phyloP scores from a whole-genome alignment of 2,113 vertebrate genomes.

The Neotoma lepida region DNA sequence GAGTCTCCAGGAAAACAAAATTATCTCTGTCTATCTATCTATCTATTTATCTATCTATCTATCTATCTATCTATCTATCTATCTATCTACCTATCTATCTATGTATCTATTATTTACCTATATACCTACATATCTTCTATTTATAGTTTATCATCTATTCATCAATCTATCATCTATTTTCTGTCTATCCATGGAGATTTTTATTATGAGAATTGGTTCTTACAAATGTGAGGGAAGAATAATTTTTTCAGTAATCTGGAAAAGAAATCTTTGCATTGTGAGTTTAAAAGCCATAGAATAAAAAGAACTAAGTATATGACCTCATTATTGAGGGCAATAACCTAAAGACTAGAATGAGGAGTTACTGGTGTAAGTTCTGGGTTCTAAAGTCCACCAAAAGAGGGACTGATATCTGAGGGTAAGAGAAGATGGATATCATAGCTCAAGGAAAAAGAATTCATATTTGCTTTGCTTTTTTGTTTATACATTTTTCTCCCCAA shows the following conservation, averaged over 20 bases:
- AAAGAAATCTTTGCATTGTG: not conserved
- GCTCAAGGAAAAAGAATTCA: not conserved
- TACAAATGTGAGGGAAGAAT: not conserved
- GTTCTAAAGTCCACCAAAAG: not conserved
- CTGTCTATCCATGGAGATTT: not conserved
- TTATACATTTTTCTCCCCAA: too few species aligned
- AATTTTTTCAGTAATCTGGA: not conserved
- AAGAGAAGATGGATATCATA: not conserved
- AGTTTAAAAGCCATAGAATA: not conserved
- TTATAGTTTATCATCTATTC: not conserved
- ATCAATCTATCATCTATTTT: not conserved
- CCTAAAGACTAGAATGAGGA: not conserved
- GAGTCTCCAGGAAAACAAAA: not conserved
- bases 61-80: not conserved
- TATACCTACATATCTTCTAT: not conserved
- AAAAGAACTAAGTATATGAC: not conserved
- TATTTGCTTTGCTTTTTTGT: not conserved
- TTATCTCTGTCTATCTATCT: not conserved
- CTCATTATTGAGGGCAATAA: not conserved
- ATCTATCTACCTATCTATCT: too few species aligned
- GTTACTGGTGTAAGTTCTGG: not conserved
- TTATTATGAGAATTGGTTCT: not conserved
- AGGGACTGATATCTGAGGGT: not conserved
- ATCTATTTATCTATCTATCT: not conserved
- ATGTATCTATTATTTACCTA: too few species aligned